Evolutionary conservation across 2,888 invertebrate genomes (phyloP), one percentile per base, ranked within the genome.

Genomic region (Liodrosophila aerea): DNA sequence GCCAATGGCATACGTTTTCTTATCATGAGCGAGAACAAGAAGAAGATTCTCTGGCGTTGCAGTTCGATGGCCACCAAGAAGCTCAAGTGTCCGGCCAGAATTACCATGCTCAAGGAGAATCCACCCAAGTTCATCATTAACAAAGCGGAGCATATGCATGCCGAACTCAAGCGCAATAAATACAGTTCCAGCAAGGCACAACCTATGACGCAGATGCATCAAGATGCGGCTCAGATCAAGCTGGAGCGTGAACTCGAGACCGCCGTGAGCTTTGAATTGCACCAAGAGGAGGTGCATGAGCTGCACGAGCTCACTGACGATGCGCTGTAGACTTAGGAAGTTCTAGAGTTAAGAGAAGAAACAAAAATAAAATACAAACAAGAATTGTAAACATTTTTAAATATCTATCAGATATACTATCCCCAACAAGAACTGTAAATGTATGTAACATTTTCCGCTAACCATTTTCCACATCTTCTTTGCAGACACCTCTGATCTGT

Each of bases 31-130:
- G 90, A 90, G 70, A 90, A 90, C 65, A 88, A 87, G 54, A 89
- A 88, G 74, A 90, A 89, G 73, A 89, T 90, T 3, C 67, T 90
- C 16, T 90, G 90, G 90, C 88, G 90, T 13, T 90, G 90, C 71
- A 90, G 90, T 43, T 89, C 88, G 8, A 90, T 90, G 90, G 90
- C 90, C 22, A 90, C 90, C 13, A 90, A 90, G 65, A 90, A 89
- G 59, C 78, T 90, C 4, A 90, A 90, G 72, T 90, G 90, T 39
- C 90, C 90, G 0, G 90, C 90, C 0, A 84, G 90, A 16, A 90
- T 90, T 9, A 90, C 88, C 11, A 90, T 90, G 90, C 65, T 88
- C 0, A 90, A 90, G 68, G 90, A 88, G 64, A 82, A 82, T 12
- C 90, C 90, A n/a, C 89, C 90, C 4, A 89, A 88, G 51, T 90